phyloP scores from a whole-genome alignment of 2,888 invertebrate species.

The Syritta pipiens region DNA sequence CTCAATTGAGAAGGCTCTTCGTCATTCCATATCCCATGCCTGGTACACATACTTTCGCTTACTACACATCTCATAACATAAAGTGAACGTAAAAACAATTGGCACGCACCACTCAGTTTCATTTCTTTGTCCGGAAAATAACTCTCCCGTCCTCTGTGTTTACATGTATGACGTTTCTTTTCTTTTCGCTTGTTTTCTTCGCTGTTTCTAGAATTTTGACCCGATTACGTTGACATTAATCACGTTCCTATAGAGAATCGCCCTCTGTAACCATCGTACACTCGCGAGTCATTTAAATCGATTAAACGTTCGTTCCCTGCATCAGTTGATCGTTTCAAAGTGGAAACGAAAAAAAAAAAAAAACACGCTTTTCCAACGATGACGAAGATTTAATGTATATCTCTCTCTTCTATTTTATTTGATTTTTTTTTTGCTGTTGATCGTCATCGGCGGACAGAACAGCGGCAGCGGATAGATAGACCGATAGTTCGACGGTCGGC shows the following conservation, averaged over 20 bases:
- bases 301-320: background rate
- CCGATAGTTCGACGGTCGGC: slow-evolving; percentile 1
- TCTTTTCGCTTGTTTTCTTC: too few species aligned
- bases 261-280: too few species aligned
- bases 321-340: slow-evolving; percentile 2
- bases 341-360: background rate
- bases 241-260: background rate
- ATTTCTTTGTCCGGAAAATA: background rate
- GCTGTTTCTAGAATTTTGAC: slow-evolving; percentile 1
- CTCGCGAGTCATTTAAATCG: too few species aligned
- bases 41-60: too few species aligned
- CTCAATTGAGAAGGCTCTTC: too few species aligned
- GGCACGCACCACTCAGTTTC: background rate
- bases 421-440: background rate
- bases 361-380: too few species aligned
- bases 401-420: too few species aligned
- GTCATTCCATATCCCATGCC: too few species aligned
- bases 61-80: too few species aligned
- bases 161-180: background rate
- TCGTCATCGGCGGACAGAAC: too few species aligned
- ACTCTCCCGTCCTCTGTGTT: background rate
- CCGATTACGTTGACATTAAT: background rate
- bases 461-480: slow-evolving; percentile 7
- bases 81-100: background rate
- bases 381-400: too few species aligned